phyloP scores from a whole-genome alignment of 2,113 vertebrate genomes.

The Oostethus manadensis region DNA sequence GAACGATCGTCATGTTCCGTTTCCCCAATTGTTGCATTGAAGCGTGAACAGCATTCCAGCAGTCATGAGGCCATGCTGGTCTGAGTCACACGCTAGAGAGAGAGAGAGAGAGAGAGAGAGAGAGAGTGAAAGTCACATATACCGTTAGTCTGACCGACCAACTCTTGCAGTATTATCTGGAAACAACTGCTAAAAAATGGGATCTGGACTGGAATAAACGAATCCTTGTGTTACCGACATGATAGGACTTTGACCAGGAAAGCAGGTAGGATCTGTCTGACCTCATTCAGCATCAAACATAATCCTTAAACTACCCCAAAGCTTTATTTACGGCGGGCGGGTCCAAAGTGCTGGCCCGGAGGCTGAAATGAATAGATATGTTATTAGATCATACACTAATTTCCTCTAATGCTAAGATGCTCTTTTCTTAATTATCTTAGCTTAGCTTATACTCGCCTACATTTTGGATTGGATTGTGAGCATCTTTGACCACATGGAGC shows the following conservation, averaged over 20 bases:
- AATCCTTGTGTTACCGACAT: background rate
- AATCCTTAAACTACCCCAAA: no score
- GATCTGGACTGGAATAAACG: background rate
- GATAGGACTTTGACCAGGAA: slow-evolving; percentile 26
- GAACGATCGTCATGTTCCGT: no score
- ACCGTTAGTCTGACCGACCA: background rate
- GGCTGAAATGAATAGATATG: no score
- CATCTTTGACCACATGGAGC: background rate
- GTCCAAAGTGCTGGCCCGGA: no score
- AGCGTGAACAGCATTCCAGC: slow-evolving; percentile 57
- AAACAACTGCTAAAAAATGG: background rate
- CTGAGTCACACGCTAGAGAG: slow-evolving; percentile 58
- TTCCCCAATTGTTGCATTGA: slow-evolving; percentile 4
- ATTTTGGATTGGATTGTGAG: background rate
- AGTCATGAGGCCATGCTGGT: slow-evolving; percentile 68
- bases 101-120: background rate
- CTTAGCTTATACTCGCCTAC: no score
- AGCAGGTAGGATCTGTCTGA: slow-evolving; percentile 28
- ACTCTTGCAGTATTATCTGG: background rate
- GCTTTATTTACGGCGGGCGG: no score
- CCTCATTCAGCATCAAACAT: no score
- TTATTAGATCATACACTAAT: no score
- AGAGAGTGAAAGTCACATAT: background rate
- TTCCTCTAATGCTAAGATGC: no score
- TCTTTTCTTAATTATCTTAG: no score